Percentiles rank a stretch among this genome's conserved stretches.
Conservation (phyloP, 1,140 invertebrate genomes). For the Eupristina koningsbergeri region DNA sequence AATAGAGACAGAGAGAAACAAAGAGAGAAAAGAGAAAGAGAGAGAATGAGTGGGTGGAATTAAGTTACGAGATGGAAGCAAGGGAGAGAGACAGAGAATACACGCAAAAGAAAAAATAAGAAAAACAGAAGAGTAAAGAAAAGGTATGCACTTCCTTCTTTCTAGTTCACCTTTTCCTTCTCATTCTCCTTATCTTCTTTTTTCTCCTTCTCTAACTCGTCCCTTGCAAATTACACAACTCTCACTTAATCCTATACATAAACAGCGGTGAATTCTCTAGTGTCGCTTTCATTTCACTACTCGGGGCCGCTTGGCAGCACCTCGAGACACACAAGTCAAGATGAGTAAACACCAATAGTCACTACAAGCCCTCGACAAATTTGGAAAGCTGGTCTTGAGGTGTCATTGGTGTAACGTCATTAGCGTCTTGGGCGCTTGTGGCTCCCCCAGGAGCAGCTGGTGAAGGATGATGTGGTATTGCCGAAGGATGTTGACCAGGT, state of each 20-base stretch:
- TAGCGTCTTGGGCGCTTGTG: slow-evolving; percentile 70
- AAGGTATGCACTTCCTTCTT: background rate
- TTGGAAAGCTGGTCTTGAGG: slow-evolving; percentile 93
- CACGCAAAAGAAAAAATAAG: background rate
- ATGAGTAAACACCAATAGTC: slow-evolving; percentile 59
- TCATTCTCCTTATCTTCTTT: background rate
- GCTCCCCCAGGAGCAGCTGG: slow-evolving; percentile 68
- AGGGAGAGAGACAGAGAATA: background rate
- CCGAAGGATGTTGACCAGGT: slow-evolving; percentile 62
- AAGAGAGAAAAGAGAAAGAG: background rate
- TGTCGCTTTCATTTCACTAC: background rate
- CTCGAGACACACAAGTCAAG: background rate
- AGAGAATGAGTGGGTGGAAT: background rate
- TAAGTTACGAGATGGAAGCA: background rate
- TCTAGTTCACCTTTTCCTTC: background rate
- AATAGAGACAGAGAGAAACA: slow-evolving; percentile 29
- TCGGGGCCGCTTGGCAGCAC: background rate
- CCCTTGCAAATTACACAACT: background rate
- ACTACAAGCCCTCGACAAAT: slow-evolving; percentile 94
- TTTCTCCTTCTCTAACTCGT: background rate
- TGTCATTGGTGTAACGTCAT: slow-evolving; percentile 82
- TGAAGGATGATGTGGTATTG: slow-evolving; percentile 71
- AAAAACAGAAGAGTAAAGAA: background rate
- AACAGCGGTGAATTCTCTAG: background rate
- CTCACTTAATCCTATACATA: background rate